Evolutionary conservation across 2,113 vertebrate genomes (phyloP).

Genomic region (Eulemur macaco): DNA sequence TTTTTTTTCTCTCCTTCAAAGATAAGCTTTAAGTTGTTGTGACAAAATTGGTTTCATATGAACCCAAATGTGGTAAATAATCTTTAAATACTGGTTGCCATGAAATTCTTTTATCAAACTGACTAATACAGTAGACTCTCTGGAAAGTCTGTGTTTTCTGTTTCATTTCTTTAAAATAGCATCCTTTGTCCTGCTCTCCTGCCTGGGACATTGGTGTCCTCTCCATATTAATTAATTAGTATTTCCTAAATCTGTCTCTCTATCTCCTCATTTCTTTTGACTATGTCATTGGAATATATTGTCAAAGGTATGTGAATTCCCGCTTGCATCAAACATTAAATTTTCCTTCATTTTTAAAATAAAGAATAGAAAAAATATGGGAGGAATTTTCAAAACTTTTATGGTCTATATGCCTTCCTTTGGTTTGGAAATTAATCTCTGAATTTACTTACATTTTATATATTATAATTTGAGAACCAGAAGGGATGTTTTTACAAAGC

Average conservation of each 20-base stretch:
- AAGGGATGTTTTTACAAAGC: slow-evolving; percentile 34
- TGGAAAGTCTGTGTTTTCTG: not conserved
- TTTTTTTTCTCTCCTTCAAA: not conserved
- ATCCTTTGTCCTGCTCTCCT: not conserved
- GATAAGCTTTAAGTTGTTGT: not conserved
- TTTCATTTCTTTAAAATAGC: not conserved
- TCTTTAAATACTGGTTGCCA: not conserved
- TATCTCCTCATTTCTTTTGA: not conserved
- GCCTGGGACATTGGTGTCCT: not conserved
- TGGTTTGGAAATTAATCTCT: slow-evolving; percentile 24
- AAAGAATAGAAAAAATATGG: not conserved
- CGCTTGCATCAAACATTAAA: not conserved
- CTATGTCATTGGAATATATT: not conserved
- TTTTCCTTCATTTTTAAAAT: not conserved
- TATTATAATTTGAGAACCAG: not conserved
- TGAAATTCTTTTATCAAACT: not conserved
- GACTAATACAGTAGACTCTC: not conserved
- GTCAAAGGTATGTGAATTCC: not conserved
- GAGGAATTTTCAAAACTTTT: not conserved
- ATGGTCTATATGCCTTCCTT: not conserved
- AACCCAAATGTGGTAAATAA: not conserved
- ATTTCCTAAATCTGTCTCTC: not conserved
- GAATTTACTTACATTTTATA: not conserved
- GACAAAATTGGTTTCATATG: not conserved
- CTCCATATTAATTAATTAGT: not conserved